Evolutionary conservation across 2,888 invertebrate genomes (phyloP).

Genomic region (Odontomyia ornata): DNA sequence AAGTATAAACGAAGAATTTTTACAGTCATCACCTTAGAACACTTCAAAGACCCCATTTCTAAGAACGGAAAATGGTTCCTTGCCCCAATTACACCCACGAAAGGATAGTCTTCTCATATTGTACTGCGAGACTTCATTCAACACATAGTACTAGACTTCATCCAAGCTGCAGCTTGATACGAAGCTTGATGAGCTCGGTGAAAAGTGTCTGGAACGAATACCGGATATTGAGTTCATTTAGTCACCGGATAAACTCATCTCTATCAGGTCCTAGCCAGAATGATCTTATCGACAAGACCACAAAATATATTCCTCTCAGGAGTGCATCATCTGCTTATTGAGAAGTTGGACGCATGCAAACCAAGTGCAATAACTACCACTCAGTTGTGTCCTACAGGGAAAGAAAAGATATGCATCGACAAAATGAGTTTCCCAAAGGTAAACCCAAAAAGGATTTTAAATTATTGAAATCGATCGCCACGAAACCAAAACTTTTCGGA

Average conservation of each 20-base stretch:
- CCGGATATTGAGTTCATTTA: conserved; percentile 44
- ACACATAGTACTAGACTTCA: no score
- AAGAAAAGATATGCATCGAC: neutral
- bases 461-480: no score
- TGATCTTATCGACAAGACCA: conserved; percentile 42
- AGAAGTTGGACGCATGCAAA: neutral
- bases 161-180: no score
- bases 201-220: conserved; percentile 11
- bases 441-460: no score
- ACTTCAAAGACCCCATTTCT: neutral
- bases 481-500: no score
- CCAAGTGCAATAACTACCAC: neutral
- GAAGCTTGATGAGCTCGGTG: no score
- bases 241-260: conserved; percentile 39
- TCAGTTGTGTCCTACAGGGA: neutral
- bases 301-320: conserved; percentile 21
- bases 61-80: neutral
- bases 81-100: neutral
- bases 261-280: conserved; percentile 30
- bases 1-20: neutral
- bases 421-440: no score
- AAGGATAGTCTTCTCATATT: no score
- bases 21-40: conserved; percentile 6
- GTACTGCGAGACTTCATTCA: no score
- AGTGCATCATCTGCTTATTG: neutral